Base-by-base conservation (phyloP, 1,140 invertebrate genomes). In the Patella vulgata region DNA sequence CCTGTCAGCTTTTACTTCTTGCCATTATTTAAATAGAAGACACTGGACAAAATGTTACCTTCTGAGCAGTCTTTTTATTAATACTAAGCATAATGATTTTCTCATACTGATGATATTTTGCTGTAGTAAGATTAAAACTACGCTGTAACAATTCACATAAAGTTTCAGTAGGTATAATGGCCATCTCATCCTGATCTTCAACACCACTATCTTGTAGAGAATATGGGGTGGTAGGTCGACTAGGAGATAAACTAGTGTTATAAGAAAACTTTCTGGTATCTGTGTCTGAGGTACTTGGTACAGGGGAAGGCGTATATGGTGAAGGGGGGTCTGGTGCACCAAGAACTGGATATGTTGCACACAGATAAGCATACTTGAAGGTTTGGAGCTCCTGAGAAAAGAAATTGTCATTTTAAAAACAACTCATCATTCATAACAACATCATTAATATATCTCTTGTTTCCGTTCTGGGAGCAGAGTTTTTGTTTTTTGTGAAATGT, bases 241-340 rank as follows among this genome's bases (percentile, higher is more conserved):
- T 21, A 52, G 55, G 56, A 61, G 23, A 6, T 54, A 57, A 30
- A n/a, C n/a, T n/a, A 39, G 2, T 46, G 36, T 47, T 42, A 28
- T 28, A 46, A 27, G 11, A 25, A 42, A 12, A 27, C 31, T 12
- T 19, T 14, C 14, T 36, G 33, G 33, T 36, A 36, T 36, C 33
- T 5, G 6, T 36, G 33, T 36, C 33, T 2, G 43, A 5, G 9
- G 19, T 53, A 36, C 54, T 25, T 23, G 48, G 21, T n/a, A 53
- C 44, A 12, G 70, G 65, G 12, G 76, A 69, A n/a, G 71, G 70
- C n/a, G 71, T 44, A 23, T 64, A 42, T 9, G 68, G 59, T 11
- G 70, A 71, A 5, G 76, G 76, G 19, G 74, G 76, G 23, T 77
- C 72, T 31, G 76, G 76, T 9, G 70, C 76, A 31, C 74, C 69